Percentiles rank a stretch among this genome's conserved stretches.
phyloP scores from a whole-genome alignment of 2,888 invertebrate genomes.

The Tryphoninae sp. region DNA sequence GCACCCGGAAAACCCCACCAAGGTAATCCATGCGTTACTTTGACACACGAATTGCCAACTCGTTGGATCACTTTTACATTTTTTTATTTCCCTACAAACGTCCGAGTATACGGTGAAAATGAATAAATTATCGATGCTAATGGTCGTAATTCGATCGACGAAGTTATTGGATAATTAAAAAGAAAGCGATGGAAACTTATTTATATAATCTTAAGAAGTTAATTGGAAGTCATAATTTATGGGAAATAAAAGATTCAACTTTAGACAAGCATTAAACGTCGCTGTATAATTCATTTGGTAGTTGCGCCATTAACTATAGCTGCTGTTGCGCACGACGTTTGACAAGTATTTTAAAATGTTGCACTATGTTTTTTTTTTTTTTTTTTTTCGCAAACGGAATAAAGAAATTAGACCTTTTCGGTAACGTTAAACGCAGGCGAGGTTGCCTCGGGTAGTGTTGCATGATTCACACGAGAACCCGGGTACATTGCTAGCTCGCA shows the following conservation, averaged over 20 bases:
- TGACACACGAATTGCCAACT: neutral
- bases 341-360: neutral
- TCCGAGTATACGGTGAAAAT: slow-evolving; percentile 2
- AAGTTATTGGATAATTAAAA: too few species aligned
- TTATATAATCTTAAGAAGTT: neutral
- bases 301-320: neutral
- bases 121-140: neutral
- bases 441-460: neutral
- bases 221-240: slow-evolving; percentile 10
- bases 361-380: neutral
- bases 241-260: slow-evolving; percentile 17
- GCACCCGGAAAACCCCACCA: slow-evolving; percentile 45
- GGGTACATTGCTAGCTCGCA: slow-evolving; percentile 33
- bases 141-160: neutral
- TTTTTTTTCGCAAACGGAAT: neutral
- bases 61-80: neutral
- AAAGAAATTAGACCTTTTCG: neutral
- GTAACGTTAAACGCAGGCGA: neutral
- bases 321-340: neutral
- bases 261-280: neutral
- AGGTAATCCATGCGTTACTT: slow-evolving; percentile 34
- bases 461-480: neutral
- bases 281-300: neutral
- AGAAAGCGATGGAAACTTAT: too few species aligned
- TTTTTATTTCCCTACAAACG: neutral